Percentiles rank a stretch among this genome's conserved stretches.
phyloP scores from a whole-genome alignment of 2,797 vertebrate species.

The Neostethus bicornis region DNA sequence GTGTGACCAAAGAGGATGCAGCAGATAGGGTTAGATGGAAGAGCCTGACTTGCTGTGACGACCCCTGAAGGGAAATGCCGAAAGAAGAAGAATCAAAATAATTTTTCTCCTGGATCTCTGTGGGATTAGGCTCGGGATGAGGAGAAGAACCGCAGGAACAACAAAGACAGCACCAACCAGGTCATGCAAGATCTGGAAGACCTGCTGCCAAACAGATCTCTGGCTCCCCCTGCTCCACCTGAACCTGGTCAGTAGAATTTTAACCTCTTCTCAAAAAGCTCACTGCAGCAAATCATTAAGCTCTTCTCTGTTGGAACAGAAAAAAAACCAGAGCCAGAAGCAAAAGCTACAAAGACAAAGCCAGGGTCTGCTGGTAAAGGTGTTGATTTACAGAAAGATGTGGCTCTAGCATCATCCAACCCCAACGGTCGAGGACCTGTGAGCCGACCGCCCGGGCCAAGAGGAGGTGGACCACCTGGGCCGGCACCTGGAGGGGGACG shows the following conservation, averaged over 20 bases:
- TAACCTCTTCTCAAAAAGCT: background rate
- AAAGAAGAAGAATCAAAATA: too few species aligned
- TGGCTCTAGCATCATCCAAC: conserved; percentile 63
- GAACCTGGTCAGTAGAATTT: conserved; percentile 58
- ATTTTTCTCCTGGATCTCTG: too few species aligned
- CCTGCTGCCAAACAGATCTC: conserved; percentile 74
- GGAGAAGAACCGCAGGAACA: conserved; percentile 93
- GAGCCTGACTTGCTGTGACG: too few species aligned
- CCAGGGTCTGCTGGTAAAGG: conserved; percentile 63
- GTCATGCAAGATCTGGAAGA: conserved; percentile 86
- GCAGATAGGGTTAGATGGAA: too few species aligned
- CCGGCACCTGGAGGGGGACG: conserved; percentile 51
- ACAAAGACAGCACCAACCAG: conserved; percentile 85
- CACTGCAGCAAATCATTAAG: background rate
- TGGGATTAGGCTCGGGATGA: conserved; percentile 87
- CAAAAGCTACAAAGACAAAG: conserved; percentile 69
- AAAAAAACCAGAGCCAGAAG: conserved; percentile 48
- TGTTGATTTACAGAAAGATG: conserved; percentile 68
- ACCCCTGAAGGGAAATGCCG: too few species aligned
- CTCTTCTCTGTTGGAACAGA: conserved; percentile 58
- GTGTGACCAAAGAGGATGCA: too few species aligned
- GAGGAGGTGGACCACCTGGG: conserved; percentile 53
- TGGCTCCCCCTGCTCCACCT: conserved; percentile 49
- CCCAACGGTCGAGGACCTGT: conserved; percentile 60
- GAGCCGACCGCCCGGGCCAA: conserved; percentile 57